Evolutionary conservation across 2,113 vertebrate species (phyloP), one percentile per base, ranked within the genome.

Genomic region (Megaceryle torquata): DNA sequence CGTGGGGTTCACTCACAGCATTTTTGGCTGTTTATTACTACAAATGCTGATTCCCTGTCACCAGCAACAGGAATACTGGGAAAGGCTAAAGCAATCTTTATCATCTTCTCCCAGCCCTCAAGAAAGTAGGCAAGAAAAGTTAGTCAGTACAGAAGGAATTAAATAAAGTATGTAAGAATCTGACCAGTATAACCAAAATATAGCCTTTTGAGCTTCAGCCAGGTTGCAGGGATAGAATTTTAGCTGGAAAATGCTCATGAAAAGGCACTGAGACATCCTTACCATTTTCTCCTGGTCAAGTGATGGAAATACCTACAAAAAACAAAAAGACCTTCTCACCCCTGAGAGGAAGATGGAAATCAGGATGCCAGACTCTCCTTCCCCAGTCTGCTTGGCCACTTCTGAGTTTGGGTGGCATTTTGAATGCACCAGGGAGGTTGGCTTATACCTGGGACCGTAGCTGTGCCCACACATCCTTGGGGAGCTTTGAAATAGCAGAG

Each of bases 401-500:
- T 37, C 28, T 2, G 7, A 65, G n/a, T 82, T 86, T 93, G 74
- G 63, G 67, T 84, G 70, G 67, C 61, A 76, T 89, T 95, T 87
- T 61, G 41, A 72, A 67, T 10, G 50, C 56, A 69, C n/a, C 19
- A 48, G 48, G 19, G 50, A 72, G 67, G 53, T 35, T 65, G 57
- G 37, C 20, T 89, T 72, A 41, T 61, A 84, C 91, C 93, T 94
- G 82, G 75, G 31, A 70, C 86, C 72, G 18, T 71, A 76, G 44
- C 43, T 33, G 37, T 89, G 74, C 92, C 83, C 88, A 93, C 91
- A 93, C 54, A 61, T 91, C 91, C 86, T 80, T 82, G 75, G 80
- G 80, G 77, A 96, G 78, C 71, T 88, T 91, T 68, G 92, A 88
- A 86, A 88, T 31, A 88, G 72, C 69, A 91, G 74, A 88, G 88